Conservation (phyloP, 2,797 vertebrate genomes). For the Glyptemys insculpta region DNA sequence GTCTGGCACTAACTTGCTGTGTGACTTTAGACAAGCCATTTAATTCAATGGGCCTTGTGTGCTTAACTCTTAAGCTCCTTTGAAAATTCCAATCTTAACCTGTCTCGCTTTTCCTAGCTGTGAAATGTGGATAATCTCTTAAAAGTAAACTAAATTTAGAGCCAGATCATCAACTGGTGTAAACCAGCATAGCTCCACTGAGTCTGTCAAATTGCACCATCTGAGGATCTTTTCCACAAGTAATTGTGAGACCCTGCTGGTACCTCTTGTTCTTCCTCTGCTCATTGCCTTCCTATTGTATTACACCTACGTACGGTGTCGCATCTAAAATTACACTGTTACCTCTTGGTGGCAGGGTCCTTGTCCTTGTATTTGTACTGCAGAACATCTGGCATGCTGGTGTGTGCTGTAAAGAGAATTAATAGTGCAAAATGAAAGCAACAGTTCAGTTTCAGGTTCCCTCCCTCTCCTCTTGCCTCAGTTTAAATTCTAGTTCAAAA, state of each 20-base stretch:
- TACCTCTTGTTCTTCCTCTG: not conserved
- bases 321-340: conserved; percentile 42
- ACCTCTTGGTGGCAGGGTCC: not conserved
- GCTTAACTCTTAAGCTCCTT: rapidly evolving
- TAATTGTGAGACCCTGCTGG: not conserved
- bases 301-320: conserved; percentile 36
- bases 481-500: conserved; percentile 27
- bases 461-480: not conserved
- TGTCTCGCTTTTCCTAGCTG: not conserved
- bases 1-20: not conserved
- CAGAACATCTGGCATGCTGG: not conserved
- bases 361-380: not conserved
- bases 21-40: not conserved
- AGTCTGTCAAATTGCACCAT: rapidly evolving
- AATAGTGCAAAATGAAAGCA: conserved; percentile 17
- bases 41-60: not conserved
- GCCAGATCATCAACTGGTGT: not conserved
- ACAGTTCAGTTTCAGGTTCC: conserved; percentile 44
- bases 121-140: not conserved
- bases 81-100: not conserved
- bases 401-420: conserved; percentile 12
- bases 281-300: not conserved
- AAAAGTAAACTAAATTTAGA: not conserved
- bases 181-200: not conserved
- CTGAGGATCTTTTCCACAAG: not conserved